Percentiles rank a stretch among this genome's conserved stretches.
Conservation (phyloP, 2,888 invertebrate genomes). For the Cantharis flavilabris region DNA sequence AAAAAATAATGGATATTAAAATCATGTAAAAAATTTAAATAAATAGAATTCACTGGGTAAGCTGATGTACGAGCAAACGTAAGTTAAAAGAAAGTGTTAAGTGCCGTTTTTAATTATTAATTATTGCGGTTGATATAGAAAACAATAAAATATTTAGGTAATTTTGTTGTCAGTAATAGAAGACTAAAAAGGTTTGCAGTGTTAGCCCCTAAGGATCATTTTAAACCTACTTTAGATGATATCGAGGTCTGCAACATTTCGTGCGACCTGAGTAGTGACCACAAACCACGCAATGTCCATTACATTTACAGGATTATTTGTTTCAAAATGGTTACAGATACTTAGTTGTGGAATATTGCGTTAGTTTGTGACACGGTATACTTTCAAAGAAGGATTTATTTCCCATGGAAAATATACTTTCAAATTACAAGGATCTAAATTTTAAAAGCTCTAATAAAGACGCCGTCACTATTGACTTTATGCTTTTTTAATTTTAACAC, state of each 20-base stretch:
- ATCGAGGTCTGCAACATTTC: conserved; percentile 9
- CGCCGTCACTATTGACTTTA: not conserved
- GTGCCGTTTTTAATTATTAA: not conserved
- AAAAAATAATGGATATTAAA: no score
- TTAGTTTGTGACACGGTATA: not conserved
- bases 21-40: no score
- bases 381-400: not conserved
- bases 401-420: not conserved
- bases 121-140: not conserved
- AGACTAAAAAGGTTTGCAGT: not conserved
- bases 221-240: conserved; percentile 12
- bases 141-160: not conserved
- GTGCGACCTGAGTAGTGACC: conserved; percentile 20
- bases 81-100: not conserved
- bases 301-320: conserved; percentile 6
- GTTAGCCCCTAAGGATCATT: conserved; percentile 6
- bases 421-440: not conserved
- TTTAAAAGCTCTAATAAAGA: not conserved
- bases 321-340: conserved; percentile 11
- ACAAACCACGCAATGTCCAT: conserved; percentile 25
- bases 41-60: no score
- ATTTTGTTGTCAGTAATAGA: not conserved
- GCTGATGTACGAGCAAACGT: not conserved
- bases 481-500: not conserved
- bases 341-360: conserved; percentile 4